A percentile compares a stretch with the other conserved stretches of the same genome.
Evolutionary conservation across 2,113 vertebrate species (phyloP).

Genomic region (Megalops atlanticus): DNA sequence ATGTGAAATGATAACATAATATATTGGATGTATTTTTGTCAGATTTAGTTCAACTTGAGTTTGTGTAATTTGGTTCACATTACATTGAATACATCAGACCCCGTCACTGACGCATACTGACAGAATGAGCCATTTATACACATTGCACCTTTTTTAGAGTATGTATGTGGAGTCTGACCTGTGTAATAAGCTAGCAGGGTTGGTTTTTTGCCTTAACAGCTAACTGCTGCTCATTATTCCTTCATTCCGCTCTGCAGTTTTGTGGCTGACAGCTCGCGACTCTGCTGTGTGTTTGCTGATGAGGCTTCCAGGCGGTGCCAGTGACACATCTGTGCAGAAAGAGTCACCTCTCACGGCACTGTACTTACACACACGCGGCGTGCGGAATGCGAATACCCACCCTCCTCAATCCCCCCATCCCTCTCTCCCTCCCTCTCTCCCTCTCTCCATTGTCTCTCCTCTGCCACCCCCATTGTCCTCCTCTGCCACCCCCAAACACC

Average conservation of each 20-base stretch:
- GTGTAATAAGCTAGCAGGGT: too few species aligned
- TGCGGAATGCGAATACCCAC: neutral
- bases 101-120: too few species aligned
- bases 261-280: neutral
- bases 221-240: neutral
- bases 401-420: conserved; percentile 4
- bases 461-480: conserved; percentile 18
- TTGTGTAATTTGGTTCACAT: too few species aligned
- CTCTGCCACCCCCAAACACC: neutral
- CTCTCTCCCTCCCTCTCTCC: conserved; percentile 21
- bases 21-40: too few species aligned
- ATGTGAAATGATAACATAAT: too few species aligned
- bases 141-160: too few species aligned
- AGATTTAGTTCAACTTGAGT: too few species aligned
- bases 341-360: neutral
- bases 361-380: neutral
- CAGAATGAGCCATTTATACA: too few species aligned
- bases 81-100: too few species aligned
- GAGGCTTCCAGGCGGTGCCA: neutral
- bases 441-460: conserved; percentile 24
- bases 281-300: neutral
- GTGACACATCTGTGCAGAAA: neutral
- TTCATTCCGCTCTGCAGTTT: neutral
- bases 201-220: too few species aligned
- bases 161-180: too few species aligned